These are phyloP conservation scores for Lysiphlebus fabarum DNA, from an alignment of 1,140 invertebrate species.

Conservation along the genomic window DNA sequence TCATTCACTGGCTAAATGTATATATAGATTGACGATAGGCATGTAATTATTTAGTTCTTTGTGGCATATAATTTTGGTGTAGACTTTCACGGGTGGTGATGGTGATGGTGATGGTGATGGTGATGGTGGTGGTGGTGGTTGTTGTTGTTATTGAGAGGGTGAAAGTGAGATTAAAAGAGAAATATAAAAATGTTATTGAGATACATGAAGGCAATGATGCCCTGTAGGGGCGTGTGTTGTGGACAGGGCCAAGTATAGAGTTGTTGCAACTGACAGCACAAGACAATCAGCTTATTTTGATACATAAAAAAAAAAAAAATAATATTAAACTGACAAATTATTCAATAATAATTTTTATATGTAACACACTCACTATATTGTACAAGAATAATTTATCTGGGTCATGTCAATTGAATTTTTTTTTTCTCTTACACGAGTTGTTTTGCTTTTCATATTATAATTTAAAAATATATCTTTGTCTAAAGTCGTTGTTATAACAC, in stretches of 20 bases:
- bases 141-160: conserved; percentile 12
- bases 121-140: too few relatives aligned
- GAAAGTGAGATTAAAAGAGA: conserved; percentile 16
- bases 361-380: not conserved
- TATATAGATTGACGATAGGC: conserved; percentile 25
- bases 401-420: too few relatives aligned
- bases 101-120: too few relatives aligned
- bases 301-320: conserved; percentile 35
- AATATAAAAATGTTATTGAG: conserved; percentile 11
- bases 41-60: conserved; percentile 49
- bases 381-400: not conserved
- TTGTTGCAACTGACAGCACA: conserved; percentile 46
- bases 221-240: conserved; percentile 43
- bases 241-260: conserved; percentile 46
- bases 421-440: too few relatives aligned
- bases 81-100: conserved; percentile 20
- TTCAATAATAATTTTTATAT: not conserved
- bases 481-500: too few relatives aligned
- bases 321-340: not conserved
- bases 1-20: conserved; percentile 12
- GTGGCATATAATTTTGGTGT: conserved; percentile 44
- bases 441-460: too few relatives aligned
- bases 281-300: conserved; percentile 48
- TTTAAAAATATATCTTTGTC: too few relatives aligned
- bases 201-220: not conserved